These are phyloP conservation scores for Fratercula arctica DNA, from an alignment of 2,797 vertebrate genomes.

Conservation along the genomic window DNA sequence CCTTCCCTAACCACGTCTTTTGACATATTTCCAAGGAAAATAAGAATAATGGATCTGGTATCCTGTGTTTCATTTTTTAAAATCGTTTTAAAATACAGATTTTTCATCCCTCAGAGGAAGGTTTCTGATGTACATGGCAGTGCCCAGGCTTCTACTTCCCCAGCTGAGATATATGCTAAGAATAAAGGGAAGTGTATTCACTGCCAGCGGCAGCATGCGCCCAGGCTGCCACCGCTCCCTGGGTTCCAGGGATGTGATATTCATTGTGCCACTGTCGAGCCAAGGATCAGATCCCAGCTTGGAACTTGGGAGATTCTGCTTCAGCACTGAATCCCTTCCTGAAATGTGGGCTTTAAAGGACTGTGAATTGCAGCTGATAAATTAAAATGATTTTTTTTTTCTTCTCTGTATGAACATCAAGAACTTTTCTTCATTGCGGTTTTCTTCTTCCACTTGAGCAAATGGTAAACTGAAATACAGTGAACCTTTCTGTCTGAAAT, in stretches of 20 bases:
- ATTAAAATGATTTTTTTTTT: neutral
- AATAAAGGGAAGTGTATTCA: neutral
- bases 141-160: neutral
- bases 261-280: rapidly evolving
- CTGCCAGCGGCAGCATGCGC: neutral
- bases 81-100: neutral
- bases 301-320: neutral
- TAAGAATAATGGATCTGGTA: neutral
- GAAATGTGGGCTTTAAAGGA: neutral
- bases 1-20: neutral
- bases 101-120: neutral
- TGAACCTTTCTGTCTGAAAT: neutral
- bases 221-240: neutral
- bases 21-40: neutral
- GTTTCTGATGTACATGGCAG: neutral
- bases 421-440: neutral
- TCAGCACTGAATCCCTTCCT: neutral
- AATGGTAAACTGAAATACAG: neutral
- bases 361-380: neutral
- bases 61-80: neutral
- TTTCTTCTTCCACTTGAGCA: neutral
- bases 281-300: neutral
- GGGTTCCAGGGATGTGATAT: neutral
- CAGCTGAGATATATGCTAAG: neutral
- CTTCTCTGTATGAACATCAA: neutral